Evolutionary conservation across 30 jellyfish, hydroid and myxozoan genomes (phyloP).

Genomic region (Chironex yamaguchii): DNA sequence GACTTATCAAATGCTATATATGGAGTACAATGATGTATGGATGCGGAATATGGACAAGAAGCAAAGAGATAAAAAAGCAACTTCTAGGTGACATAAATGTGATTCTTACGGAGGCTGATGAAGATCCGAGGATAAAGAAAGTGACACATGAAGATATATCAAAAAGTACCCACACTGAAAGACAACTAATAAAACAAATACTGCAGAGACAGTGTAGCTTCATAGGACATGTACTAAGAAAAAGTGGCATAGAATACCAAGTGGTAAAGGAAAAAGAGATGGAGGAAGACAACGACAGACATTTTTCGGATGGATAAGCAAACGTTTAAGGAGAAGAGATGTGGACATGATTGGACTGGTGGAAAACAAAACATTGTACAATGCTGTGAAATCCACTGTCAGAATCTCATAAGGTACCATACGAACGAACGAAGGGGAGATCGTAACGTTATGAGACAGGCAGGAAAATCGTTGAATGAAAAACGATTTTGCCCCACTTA

Average conservation of each 20-base stretch:
- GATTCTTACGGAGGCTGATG: slow-evolving; percentile 21
- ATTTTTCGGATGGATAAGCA: neutral
- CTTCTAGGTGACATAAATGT: slow-evolving; percentile 18
- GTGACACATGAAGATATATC: slow-evolving; percentile 6
- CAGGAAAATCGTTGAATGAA: no score
- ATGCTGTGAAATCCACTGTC: slow-evolving; percentile 24
- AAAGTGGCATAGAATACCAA: neutral
- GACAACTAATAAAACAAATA: neutral
- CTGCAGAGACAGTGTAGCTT: neutral
- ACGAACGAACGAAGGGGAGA: no score
- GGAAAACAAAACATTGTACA: slow-evolving; percentile 11
- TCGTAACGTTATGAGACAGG: no score
- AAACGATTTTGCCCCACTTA: no score
- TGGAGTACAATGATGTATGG: slow-evolving; percentile 40
- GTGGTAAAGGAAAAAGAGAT: slow-evolving; percentile 15
- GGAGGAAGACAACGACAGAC: neutral
- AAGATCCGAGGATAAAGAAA: slow-evolving; percentile 27
- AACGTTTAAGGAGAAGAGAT: neutral
- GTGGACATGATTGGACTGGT: slow-evolving; percentile 1
- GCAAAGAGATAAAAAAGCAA: slow-evolving; percentile 21
- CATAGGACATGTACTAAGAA: slow-evolving; percentile 15
- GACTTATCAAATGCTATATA: slow-evolving; percentile 26
- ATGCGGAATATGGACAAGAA: slow-evolving; percentile 41
- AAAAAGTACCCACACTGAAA: neutral
- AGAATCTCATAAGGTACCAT: slow-evolving; percentile 48